Conservation (phyloP, 1,140 invertebrate genomes). For the Subanguina moxae region DNA sequence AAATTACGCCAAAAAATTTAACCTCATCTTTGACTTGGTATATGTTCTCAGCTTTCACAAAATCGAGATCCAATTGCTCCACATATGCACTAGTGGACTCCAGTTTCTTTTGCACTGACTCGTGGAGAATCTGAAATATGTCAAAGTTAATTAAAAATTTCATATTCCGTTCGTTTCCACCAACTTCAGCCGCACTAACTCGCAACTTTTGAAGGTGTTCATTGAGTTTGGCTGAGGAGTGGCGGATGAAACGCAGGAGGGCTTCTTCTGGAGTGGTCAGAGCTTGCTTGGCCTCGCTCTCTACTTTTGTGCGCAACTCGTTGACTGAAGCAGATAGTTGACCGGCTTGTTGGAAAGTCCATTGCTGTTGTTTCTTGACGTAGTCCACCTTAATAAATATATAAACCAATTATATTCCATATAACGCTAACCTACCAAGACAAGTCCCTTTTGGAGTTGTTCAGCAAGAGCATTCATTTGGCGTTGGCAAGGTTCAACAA, state of each 20-base stretch:
- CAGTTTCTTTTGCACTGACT: neutral
- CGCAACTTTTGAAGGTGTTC: slow-evolving; percentile 15
- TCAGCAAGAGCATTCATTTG: slow-evolving; percentile 18
- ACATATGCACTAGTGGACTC: neutral
- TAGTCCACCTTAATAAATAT: slow-evolving; percentile 22
- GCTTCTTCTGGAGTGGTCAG: slow-evolving; percentile 22
- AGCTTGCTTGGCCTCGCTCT: slow-evolving; percentile 20
- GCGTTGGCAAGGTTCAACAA: slow-evolving; percentile 23
- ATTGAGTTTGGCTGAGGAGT: slow-evolving; percentile 18
- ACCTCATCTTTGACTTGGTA: slow-evolving; percentile 2
- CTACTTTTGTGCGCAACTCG: slow-evolving; percentile 25
- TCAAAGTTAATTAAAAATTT: neutral
- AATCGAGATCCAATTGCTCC: neutral
- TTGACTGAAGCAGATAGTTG: slow-evolving; percentile 12
- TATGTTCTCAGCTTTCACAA: neutral
- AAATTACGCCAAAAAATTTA: no score
- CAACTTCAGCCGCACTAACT: slow-evolving; percentile 4
- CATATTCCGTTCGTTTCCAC: neutral
- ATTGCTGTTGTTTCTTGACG: slow-evolving; percentile 18
- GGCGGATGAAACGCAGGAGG: slow-evolving; percentile 22
- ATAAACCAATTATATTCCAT: no score
- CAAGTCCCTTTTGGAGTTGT: slow-evolving; percentile 23
- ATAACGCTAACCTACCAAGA: slow-evolving; percentile 33
- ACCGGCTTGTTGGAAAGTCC: slow-evolving; percentile 29
- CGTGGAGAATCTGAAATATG: neutral